Conservation (phyloP, 2,113 vertebrate species). For the Etia nguti region DNA sequence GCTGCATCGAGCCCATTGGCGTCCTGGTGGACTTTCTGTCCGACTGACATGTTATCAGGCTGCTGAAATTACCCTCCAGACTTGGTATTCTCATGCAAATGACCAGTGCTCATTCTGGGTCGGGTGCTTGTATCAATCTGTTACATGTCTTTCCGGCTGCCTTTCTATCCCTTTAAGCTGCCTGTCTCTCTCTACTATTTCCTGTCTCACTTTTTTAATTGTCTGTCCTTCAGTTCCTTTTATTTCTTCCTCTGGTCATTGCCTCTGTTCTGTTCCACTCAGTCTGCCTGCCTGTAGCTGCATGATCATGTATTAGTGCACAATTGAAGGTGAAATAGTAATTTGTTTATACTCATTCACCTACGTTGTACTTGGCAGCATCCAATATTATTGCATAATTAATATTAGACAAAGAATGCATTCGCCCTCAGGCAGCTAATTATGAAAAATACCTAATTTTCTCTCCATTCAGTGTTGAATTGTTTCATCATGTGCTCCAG, state of each 20-base stretch:
- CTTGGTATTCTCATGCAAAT: constrained; percentile 39
- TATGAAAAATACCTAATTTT: background rate
- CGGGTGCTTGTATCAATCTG: background rate
- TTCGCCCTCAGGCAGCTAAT: background rate
- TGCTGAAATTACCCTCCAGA: constrained; percentile 22
- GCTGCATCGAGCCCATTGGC: constrained; percentile 6
- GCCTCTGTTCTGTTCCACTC: background rate
- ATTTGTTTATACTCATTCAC: background rate
- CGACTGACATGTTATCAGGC: constrained; percentile 17
- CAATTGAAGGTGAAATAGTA: background rate
- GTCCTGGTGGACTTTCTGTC: constrained; percentile 8
- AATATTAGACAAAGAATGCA: background rate
- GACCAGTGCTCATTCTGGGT: background rate
- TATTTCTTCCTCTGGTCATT: background rate
- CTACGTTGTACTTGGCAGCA: background rate
- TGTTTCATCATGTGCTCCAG: background rate
- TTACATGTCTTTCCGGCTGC: background rate
- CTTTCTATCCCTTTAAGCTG: background rate
- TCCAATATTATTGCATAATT: background rate
- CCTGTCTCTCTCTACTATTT: background rate
- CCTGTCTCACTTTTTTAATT: background rate
- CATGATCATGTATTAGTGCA: background rate
- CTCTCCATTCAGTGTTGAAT: background rate
- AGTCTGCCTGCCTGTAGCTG: background rate
- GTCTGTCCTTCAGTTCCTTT: background rate